A percentile compares a stretch with the other conserved stretches of the same genome.
These are phyloP conservation scores for Papilio glaucus DNA, from an alignment of 1,140 invertebrate species.

Conservation along the genomic window DNA sequence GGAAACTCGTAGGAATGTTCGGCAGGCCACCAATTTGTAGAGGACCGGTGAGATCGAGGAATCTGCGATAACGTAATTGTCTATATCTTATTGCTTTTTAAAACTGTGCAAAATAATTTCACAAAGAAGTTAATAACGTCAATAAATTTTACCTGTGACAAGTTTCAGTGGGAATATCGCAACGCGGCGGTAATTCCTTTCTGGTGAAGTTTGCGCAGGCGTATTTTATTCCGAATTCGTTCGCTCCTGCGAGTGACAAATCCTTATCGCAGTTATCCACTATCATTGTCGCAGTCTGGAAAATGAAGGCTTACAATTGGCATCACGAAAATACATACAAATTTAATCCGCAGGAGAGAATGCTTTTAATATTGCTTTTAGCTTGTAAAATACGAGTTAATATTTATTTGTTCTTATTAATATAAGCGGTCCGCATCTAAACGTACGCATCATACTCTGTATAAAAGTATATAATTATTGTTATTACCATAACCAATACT, in stretches of 20 bases:
- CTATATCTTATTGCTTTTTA: conserved; percentile 41
- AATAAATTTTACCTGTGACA: conserved; percentile 89
- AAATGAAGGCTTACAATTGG: conserved; percentile 33
- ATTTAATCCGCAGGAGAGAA: too few relatives aligned
- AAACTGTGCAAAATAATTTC: conserved; percentile 3
- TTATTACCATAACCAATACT: conserved; percentile 43
- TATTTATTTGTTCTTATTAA: too few relatives aligned
- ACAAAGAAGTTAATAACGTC: not conserved
- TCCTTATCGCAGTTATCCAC: conserved; percentile 96
- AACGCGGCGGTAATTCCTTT: conserved; percentile 90
- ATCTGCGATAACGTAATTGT: conserved; percentile 81
- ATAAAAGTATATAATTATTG: too few relatives aligned
- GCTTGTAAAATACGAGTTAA: too few relatives aligned
- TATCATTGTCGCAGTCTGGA: conserved; percentile 91
- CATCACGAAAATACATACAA: conserved; percentile 13
- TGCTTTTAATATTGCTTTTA: too few relatives aligned
- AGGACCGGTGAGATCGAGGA: conserved; percentile 97
- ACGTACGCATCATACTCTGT: too few relatives aligned
- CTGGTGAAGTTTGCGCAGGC: conserved; percentile 92
- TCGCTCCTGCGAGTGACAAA: conserved; percentile 90
- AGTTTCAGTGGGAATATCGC: conserved; percentile 93
- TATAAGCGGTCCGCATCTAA: too few relatives aligned
- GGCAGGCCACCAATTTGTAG: conserved; percentile 97
- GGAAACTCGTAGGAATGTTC: conserved; percentile 91
- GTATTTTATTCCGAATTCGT: conserved; percentile 90